Evolutionary conservation across 2,113 vertebrate species (phyloP).

Genomic region (Protobothrops mucrosquamatus): DNA sequence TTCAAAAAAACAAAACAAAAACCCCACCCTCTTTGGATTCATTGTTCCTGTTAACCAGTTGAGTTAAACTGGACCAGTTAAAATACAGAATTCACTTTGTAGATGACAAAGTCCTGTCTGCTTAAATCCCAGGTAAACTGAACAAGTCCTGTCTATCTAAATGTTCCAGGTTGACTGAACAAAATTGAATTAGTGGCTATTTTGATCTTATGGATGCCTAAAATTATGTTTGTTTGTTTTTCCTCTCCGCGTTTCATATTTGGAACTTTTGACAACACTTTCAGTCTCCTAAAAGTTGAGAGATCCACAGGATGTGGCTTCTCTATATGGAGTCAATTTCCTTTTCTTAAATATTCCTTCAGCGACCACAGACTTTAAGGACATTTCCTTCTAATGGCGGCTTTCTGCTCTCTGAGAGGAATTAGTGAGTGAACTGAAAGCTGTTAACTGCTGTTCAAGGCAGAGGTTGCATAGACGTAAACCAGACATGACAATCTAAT

Average conservation of each 20-base stretch:
- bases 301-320: constrained; percentile 45
- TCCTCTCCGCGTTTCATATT: constrained; percentile 31
- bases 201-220: constrained; percentile 54
- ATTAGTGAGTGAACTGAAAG: constrained; percentile 45
- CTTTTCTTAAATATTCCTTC: constrained; percentile 58
- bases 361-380: constrained; percentile 51
- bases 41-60: neutral
- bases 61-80: neutral
- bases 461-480: constrained; percentile 25
- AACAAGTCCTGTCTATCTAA: neutral
- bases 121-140: constrained; percentile 1
- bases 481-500: constrained; percentile 33
- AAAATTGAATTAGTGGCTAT: constrained; percentile 32
- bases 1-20: too few relatives aligned
- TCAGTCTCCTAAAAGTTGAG: constrained; percentile 36
- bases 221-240: constrained; percentile 46
- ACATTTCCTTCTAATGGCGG: constrained; percentile 47
- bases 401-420: constrained; percentile 61
- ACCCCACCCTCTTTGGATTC: neutral
- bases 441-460: constrained; percentile 28
- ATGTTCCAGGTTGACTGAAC: neutral
- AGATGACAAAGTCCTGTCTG: constrained; percentile 53
- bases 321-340: constrained; percentile 49
- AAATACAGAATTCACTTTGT: constrained; percentile 7
- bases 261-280: constrained; percentile 36